Evolutionary conservation across 2,113 vertebrate genomes (phyloP).

Genomic region (Platysternon megacephalum): DNA sequence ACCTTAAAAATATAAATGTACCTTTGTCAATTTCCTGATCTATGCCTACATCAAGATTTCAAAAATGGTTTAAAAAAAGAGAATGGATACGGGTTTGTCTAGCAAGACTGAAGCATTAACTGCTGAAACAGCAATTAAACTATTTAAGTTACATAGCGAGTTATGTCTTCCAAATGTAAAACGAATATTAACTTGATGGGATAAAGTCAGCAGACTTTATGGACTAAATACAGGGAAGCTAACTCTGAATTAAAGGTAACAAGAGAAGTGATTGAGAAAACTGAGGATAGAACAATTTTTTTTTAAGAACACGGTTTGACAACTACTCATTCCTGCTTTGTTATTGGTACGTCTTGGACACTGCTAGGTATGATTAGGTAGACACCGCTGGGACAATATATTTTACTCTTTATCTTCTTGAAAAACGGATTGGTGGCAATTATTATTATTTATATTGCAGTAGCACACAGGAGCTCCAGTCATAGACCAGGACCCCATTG

Average conservation of each 20-base stretch:
- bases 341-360: no score
- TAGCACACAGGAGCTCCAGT: not conserved
- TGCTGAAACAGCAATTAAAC: not conserved
- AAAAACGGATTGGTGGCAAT: not conserved
- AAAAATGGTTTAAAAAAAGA: no score
- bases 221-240: not conserved
- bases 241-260: not conserved
- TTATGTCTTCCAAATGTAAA: not conserved
- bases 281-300: no score
- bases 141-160: not conserved
- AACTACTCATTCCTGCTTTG: no score
- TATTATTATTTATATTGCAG: not conserved
- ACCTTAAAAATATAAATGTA: not conserved
- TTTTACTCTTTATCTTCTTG: not conserved
- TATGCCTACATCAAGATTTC: not conserved
- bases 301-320: no score
- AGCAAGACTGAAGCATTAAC: not conserved
- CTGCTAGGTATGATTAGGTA: not conserved
- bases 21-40: not conserved
- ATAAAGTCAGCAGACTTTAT: not conserved
- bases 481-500: not conserved
- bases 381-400: not conserved
- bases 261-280: not conserved
- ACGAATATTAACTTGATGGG: not conserved
- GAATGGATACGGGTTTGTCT: not conserved